These are phyloP conservation scores for Ophonus ardosiacus DNA, from an alignment of 2,888 invertebrate species.

Conservation along the genomic window DNA sequence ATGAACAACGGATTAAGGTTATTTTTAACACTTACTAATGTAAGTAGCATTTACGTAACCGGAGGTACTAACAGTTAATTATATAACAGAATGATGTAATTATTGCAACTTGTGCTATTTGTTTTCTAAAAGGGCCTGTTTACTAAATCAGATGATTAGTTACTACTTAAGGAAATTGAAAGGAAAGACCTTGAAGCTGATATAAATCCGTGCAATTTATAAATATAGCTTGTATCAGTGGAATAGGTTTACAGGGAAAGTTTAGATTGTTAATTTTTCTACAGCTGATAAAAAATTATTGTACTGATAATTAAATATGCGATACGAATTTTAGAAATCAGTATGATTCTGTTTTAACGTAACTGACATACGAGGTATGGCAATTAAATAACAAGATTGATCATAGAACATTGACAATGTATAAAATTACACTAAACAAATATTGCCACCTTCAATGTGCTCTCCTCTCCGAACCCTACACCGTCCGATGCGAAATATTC, in stretches of 20 bases:
- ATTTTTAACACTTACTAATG: neutral
- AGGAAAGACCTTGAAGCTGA: neutral
- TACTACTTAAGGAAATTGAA: neutral
- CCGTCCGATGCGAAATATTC: too few relatives aligned
- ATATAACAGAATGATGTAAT: neutral
- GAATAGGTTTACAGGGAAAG: neutral
- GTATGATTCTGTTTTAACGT: too few relatives aligned
- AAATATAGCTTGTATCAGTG: neutral
- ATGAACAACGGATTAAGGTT: neutral
- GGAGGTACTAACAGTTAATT: neutral
- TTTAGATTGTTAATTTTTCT: neutral
- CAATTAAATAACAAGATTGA: too few relatives aligned
- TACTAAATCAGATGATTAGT: neutral
- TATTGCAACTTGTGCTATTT: neutral
- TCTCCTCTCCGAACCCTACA: too few relatives aligned
- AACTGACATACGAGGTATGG: too few relatives aligned
- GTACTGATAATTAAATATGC: neutral
- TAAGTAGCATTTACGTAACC: neutral
- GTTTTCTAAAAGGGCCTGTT: neutral
- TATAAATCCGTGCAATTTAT: neutral
- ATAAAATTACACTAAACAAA: too few relatives aligned
- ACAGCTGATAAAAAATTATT: neutral
- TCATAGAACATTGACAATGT: too few relatives aligned
- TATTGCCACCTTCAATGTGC: too few relatives aligned
- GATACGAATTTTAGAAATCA: too few relatives aligned